Evolutionary conservation across 2,113 vertebrate species (phyloP), one percentile per base, ranked within the genome.

Genomic region (Cololabis saira): DNA sequence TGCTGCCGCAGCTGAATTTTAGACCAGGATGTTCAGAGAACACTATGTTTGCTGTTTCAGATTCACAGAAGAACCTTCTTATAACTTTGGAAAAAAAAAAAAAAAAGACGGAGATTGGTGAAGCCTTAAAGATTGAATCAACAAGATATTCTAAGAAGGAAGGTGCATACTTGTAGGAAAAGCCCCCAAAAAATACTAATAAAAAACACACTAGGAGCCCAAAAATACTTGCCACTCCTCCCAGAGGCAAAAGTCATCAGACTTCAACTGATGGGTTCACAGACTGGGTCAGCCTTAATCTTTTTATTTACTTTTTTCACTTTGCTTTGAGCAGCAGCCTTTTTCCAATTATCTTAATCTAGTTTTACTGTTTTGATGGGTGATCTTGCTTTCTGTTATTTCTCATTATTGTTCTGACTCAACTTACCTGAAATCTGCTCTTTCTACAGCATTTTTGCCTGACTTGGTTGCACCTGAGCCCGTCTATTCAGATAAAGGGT

Each of bases 1-100:
- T 65, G 71, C 73, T 74, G 62, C 57, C 13, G 19, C 48, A 58
- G 64, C 65, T 57, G 22, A 56, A 79, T 65, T 67, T 44, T 1
- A 24, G 56, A 17, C 6, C 1, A 57, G 30, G 58, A n/a, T 58
- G 56, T 77, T 83, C 59, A 41, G 14, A 61, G 52, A 76, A 65
- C 60, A 41, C 3, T 18, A 33, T 37, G 22, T 55, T 12, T 51
- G 42, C 50, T 61, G 51, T 41, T 24, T 63, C 17, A 47, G 8
- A 51, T 60, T 71, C 22, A 12, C n/a, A 15, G 12, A 30, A 51
- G 67, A 52, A 62, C 18, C 2, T 70, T 64, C 30, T 24, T 2
- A 4, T 48, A 27, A 56, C 2, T 51, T 27, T 7, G 12, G 1
- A 60, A 41, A 43, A 22, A 19, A 14, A 59, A 17, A 15, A 65